Evolutionary conservation across 2,113 vertebrate genomes (phyloP), one percentile per base, ranked within the genome.

Genomic region (Odobenus rosmarus): DNA sequence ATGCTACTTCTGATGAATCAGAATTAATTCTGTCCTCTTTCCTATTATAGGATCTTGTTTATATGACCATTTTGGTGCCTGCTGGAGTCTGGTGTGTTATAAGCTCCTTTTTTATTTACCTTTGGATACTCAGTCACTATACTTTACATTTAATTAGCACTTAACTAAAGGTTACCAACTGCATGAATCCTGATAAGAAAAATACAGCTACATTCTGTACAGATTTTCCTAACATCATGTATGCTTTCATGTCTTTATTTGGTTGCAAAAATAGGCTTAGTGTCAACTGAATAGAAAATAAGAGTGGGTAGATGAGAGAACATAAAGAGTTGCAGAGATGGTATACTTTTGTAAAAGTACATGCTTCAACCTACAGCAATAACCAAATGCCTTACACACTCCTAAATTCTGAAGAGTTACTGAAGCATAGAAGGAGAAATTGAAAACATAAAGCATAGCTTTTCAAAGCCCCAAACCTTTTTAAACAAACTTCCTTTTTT

Each of bases 381-480:
- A 88, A 90, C 51, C 72, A 88, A 95, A 88, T 42, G 23, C 71
- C 51, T 79, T 83, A 81, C 42, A 92, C 19, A 59, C 64, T 88
- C 77, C 77, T 95, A 93, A 97, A 92, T 96, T 93, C 80, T 92
- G 51, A 92, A 85, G 90, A 92, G 87, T 92, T 91, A 90, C 84
- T 95, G 90, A 97, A 85, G n/a, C 74, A 84, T 82, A 93, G 36
- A 80, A 81, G 53, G 18, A 93, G 88, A 97, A 94, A 97, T 57
- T 87, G 77, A 88, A 95, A 93, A 71, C 88, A 95, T 97, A 95
- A 98, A 93, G 26, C 57, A 39, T 46, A 80, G 67, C 88, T 89
- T 96, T 97, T 96, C 82, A 89, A 95, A 97, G 74, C 33, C 61
- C 88, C 79, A 74, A 88, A 92, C 16, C 33, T 94, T 97, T 94